A percentile compares a stretch with the other conserved stretches of the same genome.
Conservation (phyloP, 2,888 invertebrate genomes). For the Drosophila paranaensis region DNA sequence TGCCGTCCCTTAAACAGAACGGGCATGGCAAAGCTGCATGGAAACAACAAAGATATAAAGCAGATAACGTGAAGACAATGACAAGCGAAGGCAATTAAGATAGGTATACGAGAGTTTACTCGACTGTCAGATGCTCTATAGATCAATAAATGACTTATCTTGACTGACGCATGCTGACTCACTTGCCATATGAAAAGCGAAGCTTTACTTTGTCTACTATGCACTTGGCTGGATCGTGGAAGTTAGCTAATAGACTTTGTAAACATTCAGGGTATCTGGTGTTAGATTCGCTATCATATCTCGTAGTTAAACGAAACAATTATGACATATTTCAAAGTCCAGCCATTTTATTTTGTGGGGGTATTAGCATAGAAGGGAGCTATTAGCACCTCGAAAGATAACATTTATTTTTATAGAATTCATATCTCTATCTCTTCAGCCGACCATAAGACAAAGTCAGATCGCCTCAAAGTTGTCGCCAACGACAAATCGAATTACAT, state of each 20-base stretch:
- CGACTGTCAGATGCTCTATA: neutral
- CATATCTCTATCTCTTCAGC: neutral
- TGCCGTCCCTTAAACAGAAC: constrained; percentile 90
- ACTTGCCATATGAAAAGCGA: neutral
- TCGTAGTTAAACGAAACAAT: neutral
- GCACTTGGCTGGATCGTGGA: neutral
- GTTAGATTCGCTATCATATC: neutral
- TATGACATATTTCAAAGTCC: neutral
- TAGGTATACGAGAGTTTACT: neutral
- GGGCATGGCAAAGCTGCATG: constrained; percentile 90
- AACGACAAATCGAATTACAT: constrained; percentile 16
- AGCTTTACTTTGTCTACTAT: too few species aligned
- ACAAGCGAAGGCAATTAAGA: neutral
- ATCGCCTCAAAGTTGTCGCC: constrained; percentile 20
- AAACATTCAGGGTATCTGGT: neutral
- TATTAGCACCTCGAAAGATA: constrained; percentile 33
- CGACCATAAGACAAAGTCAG: constrained; percentile 17
- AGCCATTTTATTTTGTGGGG: neutral
- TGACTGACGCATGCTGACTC: fast-evolving
- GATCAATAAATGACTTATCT: neutral
- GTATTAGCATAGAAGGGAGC: neutral
- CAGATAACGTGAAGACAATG: neutral
- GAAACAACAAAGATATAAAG: constrained; percentile 9
- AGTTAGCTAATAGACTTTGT: neutral
- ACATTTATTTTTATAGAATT: constrained; percentile 11